phyloP scores from a whole-genome alignment of 2,888 invertebrate species.

The Plemyria rubiginata region DNA sequence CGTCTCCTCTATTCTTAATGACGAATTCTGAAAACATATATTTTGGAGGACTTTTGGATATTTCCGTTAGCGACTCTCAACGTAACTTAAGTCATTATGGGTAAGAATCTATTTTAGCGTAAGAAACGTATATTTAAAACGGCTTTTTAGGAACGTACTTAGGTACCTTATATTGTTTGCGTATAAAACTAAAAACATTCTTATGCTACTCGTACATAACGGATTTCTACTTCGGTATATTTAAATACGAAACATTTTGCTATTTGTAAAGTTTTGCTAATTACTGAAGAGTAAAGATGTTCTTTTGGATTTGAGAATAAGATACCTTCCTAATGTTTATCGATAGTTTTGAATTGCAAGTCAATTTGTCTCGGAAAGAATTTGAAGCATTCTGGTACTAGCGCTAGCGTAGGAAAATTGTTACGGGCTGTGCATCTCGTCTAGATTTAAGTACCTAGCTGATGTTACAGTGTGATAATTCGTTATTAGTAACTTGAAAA shows the following conservation, averaged over 20 bases:
- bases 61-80: slow-evolving; percentile 72
- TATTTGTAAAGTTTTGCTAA: slow-evolving; percentile 54
- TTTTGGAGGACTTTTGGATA: slow-evolving; percentile 79
- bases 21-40: slow-evolving; percentile 67
- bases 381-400: slow-evolving; percentile 63
- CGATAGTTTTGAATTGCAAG: slow-evolving; percentile 61
- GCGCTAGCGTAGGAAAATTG: slow-evolving; percentile 68
- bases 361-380: slow-evolving; percentile 70
- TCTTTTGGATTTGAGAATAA: slow-evolving; percentile 42
- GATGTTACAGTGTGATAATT: slow-evolving; percentile 52
- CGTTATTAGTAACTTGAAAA: slow-evolving; percentile 43
- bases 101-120: slow-evolving; percentile 60
- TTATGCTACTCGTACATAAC: slow-evolving; percentile 61
- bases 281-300: slow-evolving; percentile 46
- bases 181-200: slow-evolving; percentile 59
- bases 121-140: slow-evolving; percentile 56
- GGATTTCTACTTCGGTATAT: slow-evolving; percentile 49
- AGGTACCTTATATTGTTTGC: slow-evolving; percentile 56
- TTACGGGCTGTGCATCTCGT: slow-evolving; percentile 78
- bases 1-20: slow-evolving; percentile 56
- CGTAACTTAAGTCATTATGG: slow-evolving; percentile 55
- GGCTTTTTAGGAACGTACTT: slow-evolving; percentile 56
- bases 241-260: slow-evolving; percentile 52
- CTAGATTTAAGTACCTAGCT: slow-evolving; percentile 67
- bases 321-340: slow-evolving; percentile 39